Conservation (phyloP, 2,113 vertebrate genomes). For the Siphamia tubifer region DNA sequence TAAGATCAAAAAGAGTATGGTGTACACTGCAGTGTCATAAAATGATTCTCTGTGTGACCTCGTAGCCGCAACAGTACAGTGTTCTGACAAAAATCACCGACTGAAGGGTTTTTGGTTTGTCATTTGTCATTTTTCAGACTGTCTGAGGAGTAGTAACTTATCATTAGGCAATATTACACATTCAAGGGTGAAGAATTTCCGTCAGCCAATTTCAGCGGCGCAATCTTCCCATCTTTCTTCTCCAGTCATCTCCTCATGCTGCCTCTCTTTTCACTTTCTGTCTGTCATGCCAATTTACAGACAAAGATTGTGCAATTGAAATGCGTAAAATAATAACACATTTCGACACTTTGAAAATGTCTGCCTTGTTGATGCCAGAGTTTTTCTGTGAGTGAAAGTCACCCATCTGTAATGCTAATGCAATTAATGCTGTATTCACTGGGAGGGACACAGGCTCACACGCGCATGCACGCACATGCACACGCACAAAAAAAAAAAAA, state of each 20-base stretch:
- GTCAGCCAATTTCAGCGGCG: slow-evolving; percentile 14
- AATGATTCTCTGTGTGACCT: background rate
- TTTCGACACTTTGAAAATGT: slow-evolving; percentile 40
- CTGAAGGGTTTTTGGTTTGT: background rate
- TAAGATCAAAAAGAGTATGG: background rate
- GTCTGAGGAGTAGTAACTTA: background rate
- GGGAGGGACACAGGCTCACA: background rate
- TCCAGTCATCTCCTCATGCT: background rate
- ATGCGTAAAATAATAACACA: slow-evolving; percentile 59
- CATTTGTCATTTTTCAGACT: slow-evolving; percentile 13
- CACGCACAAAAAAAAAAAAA: background rate
- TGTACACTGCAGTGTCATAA: background rate
- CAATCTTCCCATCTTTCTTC: slow-evolving; percentile 34
- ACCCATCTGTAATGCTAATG: slow-evolving; percentile 72
- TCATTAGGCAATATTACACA: background rate
- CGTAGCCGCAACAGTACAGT: background rate
- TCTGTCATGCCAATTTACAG: slow-evolving; percentile 25
- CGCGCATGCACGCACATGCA: background rate
- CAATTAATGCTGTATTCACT: slow-evolving; percentile 74
- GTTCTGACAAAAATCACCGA: background rate
- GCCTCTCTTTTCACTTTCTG: background rate
- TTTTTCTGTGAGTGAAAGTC: slow-evolving; percentile 57
- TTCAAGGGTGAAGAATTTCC: slow-evolving; percentile 14
- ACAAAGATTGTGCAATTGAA: slow-evolving; percentile 31
- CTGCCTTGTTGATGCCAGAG: slow-evolving; percentile 36